Evolutionary conservation across 1,140 invertebrate genomes (phyloP).

Genomic region (Sarcophaga peregrina): DNA sequence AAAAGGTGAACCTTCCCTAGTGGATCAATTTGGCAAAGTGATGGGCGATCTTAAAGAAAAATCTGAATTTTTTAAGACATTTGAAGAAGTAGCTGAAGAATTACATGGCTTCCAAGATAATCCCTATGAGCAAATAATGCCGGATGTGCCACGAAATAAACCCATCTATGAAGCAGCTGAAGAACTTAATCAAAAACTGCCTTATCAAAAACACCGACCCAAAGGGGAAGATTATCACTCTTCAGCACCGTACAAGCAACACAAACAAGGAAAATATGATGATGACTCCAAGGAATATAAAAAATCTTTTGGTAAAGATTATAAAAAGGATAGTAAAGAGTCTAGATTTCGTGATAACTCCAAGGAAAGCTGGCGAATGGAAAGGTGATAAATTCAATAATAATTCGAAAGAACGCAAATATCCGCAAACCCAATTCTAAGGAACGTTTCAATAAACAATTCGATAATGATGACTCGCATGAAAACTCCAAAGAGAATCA

Average conservation of each 20-base stretch:
- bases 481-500: constrained; percentile 42
- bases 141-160: constrained; percentile 16
- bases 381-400: constrained; percentile 16
- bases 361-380: constrained; percentile 18
- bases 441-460: constrained; percentile 14
- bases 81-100: constrained; percentile 38
- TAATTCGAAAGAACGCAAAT: not conserved
- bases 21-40: constrained; percentile 54
- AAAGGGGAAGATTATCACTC: not conserved
- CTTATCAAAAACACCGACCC: not conserved
- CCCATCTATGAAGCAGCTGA: not conserved
- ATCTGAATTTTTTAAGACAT: constrained; percentile 55
- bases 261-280: not conserved
- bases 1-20: constrained; percentile 50
- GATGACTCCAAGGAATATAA: constrained; percentile 36
- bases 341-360: constrained; percentile 21
- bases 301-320: not conserved
- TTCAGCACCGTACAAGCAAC: not conserved
- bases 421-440: constrained; percentile 19
- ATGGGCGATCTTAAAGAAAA: constrained; percentile 57
- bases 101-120: not conserved
- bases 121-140: constrained; percentile 26
- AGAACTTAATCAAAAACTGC: not conserved
- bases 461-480: not conserved
- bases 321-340: not conserved